Percentiles rank a stretch among this genome's conserved stretches.
Evolutionary conservation across 2,888 invertebrate species (phyloP).

Genomic region (Chromoteleia sp.): DNA sequence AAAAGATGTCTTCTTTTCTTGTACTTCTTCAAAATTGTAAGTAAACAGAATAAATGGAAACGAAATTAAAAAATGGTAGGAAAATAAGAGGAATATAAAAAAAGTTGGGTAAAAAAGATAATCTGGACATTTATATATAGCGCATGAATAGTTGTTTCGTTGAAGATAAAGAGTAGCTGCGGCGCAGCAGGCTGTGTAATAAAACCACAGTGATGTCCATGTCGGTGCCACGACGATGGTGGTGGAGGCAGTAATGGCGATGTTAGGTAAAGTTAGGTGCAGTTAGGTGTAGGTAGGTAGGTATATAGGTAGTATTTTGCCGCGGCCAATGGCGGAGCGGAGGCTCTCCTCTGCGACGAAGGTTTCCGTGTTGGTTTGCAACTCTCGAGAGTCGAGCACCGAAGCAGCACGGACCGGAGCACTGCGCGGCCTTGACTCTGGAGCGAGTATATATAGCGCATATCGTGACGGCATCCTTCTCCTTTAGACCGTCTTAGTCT

Average conservation of each 20-base stretch:
- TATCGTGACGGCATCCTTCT: constrained; percentile 69
- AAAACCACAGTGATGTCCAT: constrained; percentile 65
- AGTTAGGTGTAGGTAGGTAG: constrained; percentile 72
- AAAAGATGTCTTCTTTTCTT: too few species aligned
- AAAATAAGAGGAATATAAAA: constrained; percentile 9
- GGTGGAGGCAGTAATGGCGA: constrained; percentile 61
- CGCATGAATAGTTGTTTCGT: constrained; percentile 61
- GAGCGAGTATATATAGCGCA: constrained; percentile 74
- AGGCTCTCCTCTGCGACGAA: constrained; percentile 68
- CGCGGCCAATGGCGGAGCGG: constrained; percentile 63
- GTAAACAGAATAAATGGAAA: background rate
- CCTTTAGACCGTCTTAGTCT: constrained; percentile 58
- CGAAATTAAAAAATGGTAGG: constrained; percentile 7
- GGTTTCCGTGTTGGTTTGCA: constrained; percentile 82
- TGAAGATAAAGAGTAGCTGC: constrained; percentile 64
- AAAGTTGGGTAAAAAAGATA: constrained; percentile 42
- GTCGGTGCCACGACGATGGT: constrained; percentile 59
- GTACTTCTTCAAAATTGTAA: too few species aligned
- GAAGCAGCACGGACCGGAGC: constrained; percentile 86
- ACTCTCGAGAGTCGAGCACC: constrained; percentile 74
- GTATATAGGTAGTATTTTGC: constrained; percentile 73
- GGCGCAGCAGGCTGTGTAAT: constrained; percentile 61
- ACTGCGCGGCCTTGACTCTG: constrained; percentile 91
- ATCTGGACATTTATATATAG: constrained; percentile 61
- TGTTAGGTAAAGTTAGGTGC: constrained; percentile 68